Conservation (phyloP, 2,888 invertebrate species). For the Nephrotoma flavescens region DNA sequence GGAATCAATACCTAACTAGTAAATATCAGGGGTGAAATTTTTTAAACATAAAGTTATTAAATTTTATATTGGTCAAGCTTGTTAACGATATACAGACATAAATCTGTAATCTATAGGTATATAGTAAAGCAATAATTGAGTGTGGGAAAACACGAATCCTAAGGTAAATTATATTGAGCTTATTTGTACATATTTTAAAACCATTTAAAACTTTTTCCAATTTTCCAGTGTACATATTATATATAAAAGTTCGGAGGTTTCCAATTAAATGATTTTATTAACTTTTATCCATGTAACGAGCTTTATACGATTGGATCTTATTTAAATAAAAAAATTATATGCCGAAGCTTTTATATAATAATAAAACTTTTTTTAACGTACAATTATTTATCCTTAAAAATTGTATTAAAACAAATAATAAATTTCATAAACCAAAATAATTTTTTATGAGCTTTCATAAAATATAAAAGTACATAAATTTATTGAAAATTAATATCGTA, state of each 20-base stretch:
- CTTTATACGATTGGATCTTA: not conserved
- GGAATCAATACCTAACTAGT: not conserved
- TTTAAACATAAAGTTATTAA: not conserved
- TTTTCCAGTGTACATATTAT: not conserved
- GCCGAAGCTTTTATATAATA: not conserved
- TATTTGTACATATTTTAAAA: not conserved
- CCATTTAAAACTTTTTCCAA: not conserved
- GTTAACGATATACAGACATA: not conserved
- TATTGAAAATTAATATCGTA: not conserved
- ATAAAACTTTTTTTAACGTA: not conserved
- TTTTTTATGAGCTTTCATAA: not conserved
- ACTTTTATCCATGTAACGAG: not conserved
- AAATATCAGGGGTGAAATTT: not conserved
- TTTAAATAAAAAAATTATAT: not conserved
- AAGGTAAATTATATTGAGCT: not conserved
- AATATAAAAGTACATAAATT: not conserved
- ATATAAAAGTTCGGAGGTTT: not conserved
- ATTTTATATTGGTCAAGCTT: not conserved
- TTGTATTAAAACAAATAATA: not conserved
- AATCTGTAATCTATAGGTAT: too few species aligned
- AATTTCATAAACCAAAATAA: not conserved
- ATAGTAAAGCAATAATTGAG: not conserved
- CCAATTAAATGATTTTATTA: not conserved
- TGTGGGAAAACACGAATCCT: not conserved
- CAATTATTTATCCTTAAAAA: not conserved